These are phyloP conservation scores for Caenorhabditis wallacei DNA, from an alignment of 2,888 invertebrate genomes.

Conservation along the genomic window DNA sequence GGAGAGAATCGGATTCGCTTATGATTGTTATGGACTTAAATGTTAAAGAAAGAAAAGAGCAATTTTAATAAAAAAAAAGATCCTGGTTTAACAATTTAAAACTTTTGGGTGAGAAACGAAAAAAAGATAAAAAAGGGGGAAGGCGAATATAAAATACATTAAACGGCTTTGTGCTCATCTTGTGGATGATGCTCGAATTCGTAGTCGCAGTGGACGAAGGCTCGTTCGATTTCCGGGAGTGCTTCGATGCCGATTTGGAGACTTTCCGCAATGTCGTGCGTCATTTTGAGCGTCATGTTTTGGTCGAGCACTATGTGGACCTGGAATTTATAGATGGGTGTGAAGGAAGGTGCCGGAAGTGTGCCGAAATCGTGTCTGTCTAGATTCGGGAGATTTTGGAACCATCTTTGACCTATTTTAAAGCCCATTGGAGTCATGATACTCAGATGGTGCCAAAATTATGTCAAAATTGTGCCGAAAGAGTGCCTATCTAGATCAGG, in stretches of 20 bases:
- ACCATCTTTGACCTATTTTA: no score
- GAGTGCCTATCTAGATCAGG: no score
- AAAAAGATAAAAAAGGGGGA: conserved; percentile 2
- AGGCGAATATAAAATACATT: background rate
- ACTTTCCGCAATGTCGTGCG: conserved; percentile 85
- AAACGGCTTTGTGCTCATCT: conserved; percentile 84
- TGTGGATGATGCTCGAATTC: conserved; percentile 84
- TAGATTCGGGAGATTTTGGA: no score
- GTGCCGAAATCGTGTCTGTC: no score
- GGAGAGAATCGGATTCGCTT: conserved; percentile 72
- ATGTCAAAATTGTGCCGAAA: no score
- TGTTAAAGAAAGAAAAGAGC: conserved; percentile 49
- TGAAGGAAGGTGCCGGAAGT: no score
- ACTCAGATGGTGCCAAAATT: no score
- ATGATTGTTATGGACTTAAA: conserved; percentile 66
- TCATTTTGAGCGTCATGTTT: conserved; percentile 84
- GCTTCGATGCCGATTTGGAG: conserved; percentile 85
- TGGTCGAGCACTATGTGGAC: conserved; percentile 84
- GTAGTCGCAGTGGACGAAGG: conserved; percentile 86
- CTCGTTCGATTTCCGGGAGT: conserved; percentile 85
- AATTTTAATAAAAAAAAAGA: background rate
- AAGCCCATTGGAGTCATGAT: no score
- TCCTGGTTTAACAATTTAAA: background rate
- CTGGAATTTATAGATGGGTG: conserved; percentile 23
- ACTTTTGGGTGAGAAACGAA: background rate